phyloP scores from a whole-genome alignment of 2,888 invertebrate genomes.

The Lysandra bellargus region DNA sequence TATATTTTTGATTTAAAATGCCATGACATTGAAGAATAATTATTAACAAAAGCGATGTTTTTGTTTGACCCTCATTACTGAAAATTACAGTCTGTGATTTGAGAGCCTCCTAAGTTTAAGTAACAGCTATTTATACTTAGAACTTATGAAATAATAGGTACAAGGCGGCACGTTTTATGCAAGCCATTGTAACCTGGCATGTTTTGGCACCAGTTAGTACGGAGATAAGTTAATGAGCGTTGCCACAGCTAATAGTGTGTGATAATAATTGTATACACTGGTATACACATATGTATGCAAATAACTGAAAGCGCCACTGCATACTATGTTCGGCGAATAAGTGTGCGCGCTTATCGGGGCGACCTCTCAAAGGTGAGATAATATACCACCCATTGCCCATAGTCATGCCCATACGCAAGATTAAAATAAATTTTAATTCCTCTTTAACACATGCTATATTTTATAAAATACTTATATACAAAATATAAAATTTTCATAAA shows the following conservation, averaged over 20 bases:
- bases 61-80: too few species aligned
- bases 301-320: constrained; percentile 68
- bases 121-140: not conserved
- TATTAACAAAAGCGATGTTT: too few species aligned
- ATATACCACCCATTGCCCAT: too few species aligned
- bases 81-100: not conserved
- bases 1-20: too few species aligned
- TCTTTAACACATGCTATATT: too few species aligned
- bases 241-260: constrained; percentile 9
- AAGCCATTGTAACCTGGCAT: constrained; percentile 13
- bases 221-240: constrained; percentile 6
- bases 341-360: constrained; percentile 43
- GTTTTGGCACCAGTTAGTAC: not conserved
- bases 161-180: not conserved
- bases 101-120: not conserved
- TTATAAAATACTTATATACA: too few species aligned
- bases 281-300: constrained; percentile 51
- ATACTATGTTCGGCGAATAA: constrained; percentile 47
- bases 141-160: not conserved
- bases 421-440: too few species aligned
- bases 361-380: too few species aligned
- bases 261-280: constrained; percentile 6
- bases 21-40: too few species aligned
- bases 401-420: too few species aligned
- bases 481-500: too few species aligned